These are phyloP conservation scores for Chloebia gouldiae DNA, from an alignment of 2,113 vertebrate genomes.

Conservation along the genomic window DNA sequence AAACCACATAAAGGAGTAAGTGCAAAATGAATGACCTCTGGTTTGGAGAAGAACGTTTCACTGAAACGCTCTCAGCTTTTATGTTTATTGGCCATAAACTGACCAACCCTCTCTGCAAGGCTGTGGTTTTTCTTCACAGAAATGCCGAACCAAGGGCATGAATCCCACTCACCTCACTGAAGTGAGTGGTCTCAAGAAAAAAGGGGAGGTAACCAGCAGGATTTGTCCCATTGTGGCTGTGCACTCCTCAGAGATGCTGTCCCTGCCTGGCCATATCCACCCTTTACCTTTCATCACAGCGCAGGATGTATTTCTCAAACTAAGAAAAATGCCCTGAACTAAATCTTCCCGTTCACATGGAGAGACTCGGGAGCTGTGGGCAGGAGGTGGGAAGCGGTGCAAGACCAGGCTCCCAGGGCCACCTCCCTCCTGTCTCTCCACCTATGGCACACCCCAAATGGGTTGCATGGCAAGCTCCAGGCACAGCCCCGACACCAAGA, in stretches of 20 bases:
- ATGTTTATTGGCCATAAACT: slow-evolving; percentile 61
- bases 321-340: neutral
- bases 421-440: neutral
- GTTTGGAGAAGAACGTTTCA: slow-evolving; percentile 65
- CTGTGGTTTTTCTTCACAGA: slow-evolving; percentile 15
- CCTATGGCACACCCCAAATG: neutral
- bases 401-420: neutral
- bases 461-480: rapidly evolving
- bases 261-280: neutral
- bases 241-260: neutral
- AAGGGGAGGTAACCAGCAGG: neutral
- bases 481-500: neutral
- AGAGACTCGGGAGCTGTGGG: neutral
- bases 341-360: rapidly evolving
- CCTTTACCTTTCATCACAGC: neutral
- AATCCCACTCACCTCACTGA: neutral
- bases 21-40: slow-evolving; percentile 66
- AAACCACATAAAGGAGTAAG: slow-evolving; percentile 67
- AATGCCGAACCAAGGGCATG: neutral
- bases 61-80: slow-evolving; percentile 44
- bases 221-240: neutral
- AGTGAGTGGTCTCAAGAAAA: neutral
- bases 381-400: neutral
- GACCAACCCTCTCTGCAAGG: neutral
- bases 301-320: neutral